phyloP scores from a whole-genome alignment of 2,888 invertebrate species.

The Pachliopta kotzebuea region DNA sequence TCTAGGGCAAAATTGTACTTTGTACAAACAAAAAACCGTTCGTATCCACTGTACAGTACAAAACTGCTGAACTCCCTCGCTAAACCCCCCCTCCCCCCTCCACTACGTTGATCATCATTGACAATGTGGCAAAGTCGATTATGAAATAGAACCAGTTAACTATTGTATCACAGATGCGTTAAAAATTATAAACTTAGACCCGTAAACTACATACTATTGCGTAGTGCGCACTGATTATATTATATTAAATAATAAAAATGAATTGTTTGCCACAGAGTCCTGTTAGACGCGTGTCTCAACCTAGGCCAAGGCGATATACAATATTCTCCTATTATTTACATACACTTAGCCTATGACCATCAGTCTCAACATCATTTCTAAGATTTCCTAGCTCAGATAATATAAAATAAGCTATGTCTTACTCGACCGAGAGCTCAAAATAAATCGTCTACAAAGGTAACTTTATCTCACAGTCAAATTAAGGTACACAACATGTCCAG shows the following conservation, averaged over 20 bases:
- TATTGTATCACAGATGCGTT: conserved; percentile 78
- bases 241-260: conserved; percentile 47
- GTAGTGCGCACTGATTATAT: conserved; percentile 44
- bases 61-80: conserved; percentile 54
- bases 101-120: conserved; percentile 45
- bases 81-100: conserved; percentile 35
- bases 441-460: conserved; percentile 71
- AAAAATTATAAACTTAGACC: conserved; percentile 60
- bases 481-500: conserved; percentile 57
- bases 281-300: conserved; percentile 65
- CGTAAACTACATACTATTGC: conserved; percentile 44
- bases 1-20: conserved; percentile 80
- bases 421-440: conserved; percentile 67
- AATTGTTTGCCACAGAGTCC: conserved; percentile 68
- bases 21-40: conserved; percentile 75
- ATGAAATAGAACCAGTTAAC: conserved; percentile 59
- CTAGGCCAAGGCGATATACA: conserved; percentile 75
- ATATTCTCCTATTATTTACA: conserved; percentile 80
- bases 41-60: conserved; percentile 62
- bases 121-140: conserved; percentile 65
- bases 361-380: conserved; percentile 75
- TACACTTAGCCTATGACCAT: conserved; percentile 77
- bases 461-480: conserved; percentile 73
- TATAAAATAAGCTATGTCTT: conserved; percentile 65
- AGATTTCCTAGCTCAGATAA: conserved; percentile 69